Conservation (phyloP, 2,888 invertebrate genomes). For the Trichogramma dendrolimi region DNA sequence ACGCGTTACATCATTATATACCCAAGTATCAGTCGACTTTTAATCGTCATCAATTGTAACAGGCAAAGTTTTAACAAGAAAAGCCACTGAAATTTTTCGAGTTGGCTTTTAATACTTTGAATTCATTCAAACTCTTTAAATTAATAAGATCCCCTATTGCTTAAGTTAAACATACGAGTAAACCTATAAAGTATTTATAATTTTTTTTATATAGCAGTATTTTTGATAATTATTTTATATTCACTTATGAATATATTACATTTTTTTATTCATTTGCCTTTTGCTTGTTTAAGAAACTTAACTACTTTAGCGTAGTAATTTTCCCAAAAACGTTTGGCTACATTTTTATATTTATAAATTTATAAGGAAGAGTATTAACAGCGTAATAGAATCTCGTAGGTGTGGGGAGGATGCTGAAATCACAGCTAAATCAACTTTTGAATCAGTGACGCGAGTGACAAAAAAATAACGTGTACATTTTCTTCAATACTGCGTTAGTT, state of each 20-base stretch:
- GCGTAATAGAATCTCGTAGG: conserved; percentile 6
- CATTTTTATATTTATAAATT: conserved; percentile 14
- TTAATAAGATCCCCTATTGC: too few relatives aligned
- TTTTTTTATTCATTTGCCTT: not conserved
- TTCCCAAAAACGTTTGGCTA: conserved; percentile 13
- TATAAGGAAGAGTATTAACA: conserved; percentile 13
- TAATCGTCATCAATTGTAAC: conserved; percentile 32
- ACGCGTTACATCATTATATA: conserved; percentile 27
- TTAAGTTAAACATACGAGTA: too few relatives aligned
- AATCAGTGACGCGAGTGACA: too few relatives aligned
- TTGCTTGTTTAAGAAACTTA: conserved; percentile 17
- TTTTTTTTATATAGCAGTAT: not conserved
- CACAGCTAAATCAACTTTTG: not conserved
- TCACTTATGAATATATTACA: too few relatives aligned
- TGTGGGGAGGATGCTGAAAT: conserved; percentile 8
- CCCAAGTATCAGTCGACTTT: conserved; percentile 43
- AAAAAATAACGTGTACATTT: too few relatives aligned
- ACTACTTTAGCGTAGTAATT: conserved; percentile 3
- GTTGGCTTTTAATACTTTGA: conserved; percentile 32
- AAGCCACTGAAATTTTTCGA: conserved; percentile 32
- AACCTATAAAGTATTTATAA: too few relatives aligned
- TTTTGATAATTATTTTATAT: not conserved
- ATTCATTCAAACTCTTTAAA: conserved; percentile 15
- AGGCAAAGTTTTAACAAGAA: conserved; percentile 40
- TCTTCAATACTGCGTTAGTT: too few relatives aligned